Conservation (phyloP, 2,888 invertebrate species). For the Chrysina gloriosa region DNA sequence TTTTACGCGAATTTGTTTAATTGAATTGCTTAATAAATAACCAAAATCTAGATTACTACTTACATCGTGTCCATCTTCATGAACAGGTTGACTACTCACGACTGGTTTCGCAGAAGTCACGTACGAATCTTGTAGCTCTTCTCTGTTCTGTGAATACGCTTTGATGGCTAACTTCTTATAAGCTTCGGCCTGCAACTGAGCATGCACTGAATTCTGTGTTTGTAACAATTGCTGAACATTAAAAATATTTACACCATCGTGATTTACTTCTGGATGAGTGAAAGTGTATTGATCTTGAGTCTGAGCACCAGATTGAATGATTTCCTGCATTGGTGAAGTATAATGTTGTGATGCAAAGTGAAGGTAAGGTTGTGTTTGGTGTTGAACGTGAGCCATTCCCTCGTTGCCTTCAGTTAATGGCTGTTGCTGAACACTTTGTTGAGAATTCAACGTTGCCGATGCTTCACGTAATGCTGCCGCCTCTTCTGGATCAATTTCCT, state of each 20-base stretch:
- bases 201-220: not conserved
- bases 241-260: not conserved
- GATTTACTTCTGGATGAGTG: not conserved
- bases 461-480: not conserved
- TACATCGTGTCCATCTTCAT: slow-evolving; percentile 10
- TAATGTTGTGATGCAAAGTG: slow-evolving; percentile 6
- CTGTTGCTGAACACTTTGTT: not conserved
- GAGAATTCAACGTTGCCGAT: not conserved
- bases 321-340: not conserved
- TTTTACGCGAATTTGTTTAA: slow-evolving; percentile 5
- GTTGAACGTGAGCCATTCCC: slow-evolving; percentile 9
- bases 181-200: slow-evolving; percentile 18
- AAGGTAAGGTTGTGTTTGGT: slow-evolving; percentile 37
- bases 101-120: not conserved
- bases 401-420: not conserved
- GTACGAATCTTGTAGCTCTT: slow-evolving; percentile 1
- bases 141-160: not conserved
- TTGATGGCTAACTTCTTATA: not conserved
- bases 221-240: not conserved
- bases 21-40: not conserved
- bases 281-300: not conserved
- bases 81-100: not conserved
- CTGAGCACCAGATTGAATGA: not conserved
- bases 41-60: slow-evolving; percentile 9
- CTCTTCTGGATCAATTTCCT: not conserved